Conservation (phyloP, 2,113 vertebrate genomes). For the Ellobius talpinus region DNA sequence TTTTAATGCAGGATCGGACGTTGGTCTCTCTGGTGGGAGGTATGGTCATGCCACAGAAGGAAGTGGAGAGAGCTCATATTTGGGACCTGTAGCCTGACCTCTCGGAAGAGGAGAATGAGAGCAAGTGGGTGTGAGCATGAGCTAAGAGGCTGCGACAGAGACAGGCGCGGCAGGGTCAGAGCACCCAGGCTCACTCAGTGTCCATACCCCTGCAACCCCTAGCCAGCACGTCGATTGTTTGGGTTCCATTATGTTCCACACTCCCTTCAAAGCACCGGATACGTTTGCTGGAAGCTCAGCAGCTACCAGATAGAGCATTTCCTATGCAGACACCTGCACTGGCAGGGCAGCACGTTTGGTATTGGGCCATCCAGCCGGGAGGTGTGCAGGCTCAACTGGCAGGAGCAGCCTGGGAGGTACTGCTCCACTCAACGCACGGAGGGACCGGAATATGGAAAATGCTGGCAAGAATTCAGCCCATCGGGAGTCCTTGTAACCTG, state of each 20-base stretch:
- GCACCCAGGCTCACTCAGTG: neutral
- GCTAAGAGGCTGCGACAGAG: neutral
- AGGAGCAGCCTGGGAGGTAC: neutral
- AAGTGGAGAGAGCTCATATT: neutral
- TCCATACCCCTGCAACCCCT: no score
- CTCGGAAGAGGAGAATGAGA: neutral
- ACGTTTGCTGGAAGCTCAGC: neutral
- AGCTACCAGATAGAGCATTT: neutral
- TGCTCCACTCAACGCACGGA: rapidly evolving
- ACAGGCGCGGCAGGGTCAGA: no score
- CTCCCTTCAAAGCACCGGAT: neutral
- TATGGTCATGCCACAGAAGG: neutral
- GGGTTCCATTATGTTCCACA: neutral
- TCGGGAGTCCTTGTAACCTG: neutral
- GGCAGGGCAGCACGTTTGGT: neutral
- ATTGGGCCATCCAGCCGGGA: neutral
- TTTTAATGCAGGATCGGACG: neutral
- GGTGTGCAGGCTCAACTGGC: neutral
- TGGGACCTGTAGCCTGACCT: neutral
- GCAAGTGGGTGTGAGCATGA: neutral
- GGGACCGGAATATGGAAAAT: neutral
- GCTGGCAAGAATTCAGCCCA: neutral
- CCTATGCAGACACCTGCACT: neutral
- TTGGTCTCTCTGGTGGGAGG: neutral
- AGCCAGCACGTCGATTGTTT: no score